Evolutionary conservation across 2,888 invertebrate species (phyloP), one percentile per base, ranked within the genome.

Genomic region (Deroplatys truncata): DNA sequence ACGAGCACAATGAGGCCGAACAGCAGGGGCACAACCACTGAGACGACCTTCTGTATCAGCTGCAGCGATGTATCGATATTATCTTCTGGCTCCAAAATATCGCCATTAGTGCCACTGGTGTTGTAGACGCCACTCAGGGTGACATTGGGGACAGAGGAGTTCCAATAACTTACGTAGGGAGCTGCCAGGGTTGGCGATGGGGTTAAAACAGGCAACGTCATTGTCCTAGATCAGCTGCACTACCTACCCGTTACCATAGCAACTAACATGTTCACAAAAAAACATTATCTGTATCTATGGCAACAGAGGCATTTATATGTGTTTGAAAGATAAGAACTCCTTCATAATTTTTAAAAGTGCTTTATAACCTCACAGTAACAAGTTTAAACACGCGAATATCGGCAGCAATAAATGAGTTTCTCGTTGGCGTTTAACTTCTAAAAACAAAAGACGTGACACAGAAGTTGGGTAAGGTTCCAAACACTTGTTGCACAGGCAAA

Each of bases 1-100:
- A 98, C 96, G 49, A 98, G 95, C 88, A 97, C 97, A 91, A 98
- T 98, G 91, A 98, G 95, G 8, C 98, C 97, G 93, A 98, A 98
- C 92, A 98, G 96, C 83, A 97, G 95, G 20, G 97, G 97, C 43
- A 97, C 97, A 88, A 97, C 96, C 91, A 96, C 95, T 20, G 95
- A 95, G 0, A 97, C 96, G 88, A 97, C 95, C 87, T 95, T 95
- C 92, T 97, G 93, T 91, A 94, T 92, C 83, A 92, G 91, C 9
- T 91, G 92, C 90, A 93, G 93, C 85, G 89, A 86, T 31, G 56
- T 89, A 84, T 28, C 25, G 87, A 16, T 83, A 43, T 35, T 35
- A 28, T 15, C 49, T 4, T 15, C 49, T 0, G 10, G 86, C 3
- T 89, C 72, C 15, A 84, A 25, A n/a, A 84, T 49, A 20, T 82